Conservation (phyloP, 2,888 invertebrate genomes). For the Empis livida region DNA sequence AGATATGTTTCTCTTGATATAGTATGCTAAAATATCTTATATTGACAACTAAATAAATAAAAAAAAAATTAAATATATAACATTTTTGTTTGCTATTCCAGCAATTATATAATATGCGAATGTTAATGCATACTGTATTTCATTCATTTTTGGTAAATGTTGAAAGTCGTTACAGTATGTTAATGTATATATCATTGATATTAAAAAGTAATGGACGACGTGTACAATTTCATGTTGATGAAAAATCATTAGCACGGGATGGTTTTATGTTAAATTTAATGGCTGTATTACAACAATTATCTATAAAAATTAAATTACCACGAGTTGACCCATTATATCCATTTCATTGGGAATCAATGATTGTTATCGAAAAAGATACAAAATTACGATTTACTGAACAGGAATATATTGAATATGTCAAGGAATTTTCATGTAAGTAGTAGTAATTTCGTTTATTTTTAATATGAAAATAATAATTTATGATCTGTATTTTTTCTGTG, state of each 20-base stretch:
- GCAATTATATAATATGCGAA: conserved; percentile 66
- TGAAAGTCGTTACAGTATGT: conserved; percentile 62
- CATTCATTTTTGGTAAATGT: conserved; percentile 73
- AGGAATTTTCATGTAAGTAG: background rate
- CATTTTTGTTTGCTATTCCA: conserved; percentile 39
- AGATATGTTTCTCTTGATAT: no score
- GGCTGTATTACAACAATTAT: conserved; percentile 78
- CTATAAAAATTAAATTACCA: conserved; percentile 78
- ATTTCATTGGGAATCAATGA: conserved; percentile 63
- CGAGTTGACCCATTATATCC: conserved; percentile 83
- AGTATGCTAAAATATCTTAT: background rate
- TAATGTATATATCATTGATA: conserved; percentile 66
- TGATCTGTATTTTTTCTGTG: conserved; percentile 35
- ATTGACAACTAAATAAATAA: no score
- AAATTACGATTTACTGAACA: conserved; percentile 70
- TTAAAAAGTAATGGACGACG: conserved; percentile 74
- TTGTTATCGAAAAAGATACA: conserved; percentile 66
- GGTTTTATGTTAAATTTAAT: conserved; percentile 93
- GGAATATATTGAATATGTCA: conserved; percentile 47
- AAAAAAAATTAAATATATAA: no score
- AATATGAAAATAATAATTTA: conserved; percentile 6
- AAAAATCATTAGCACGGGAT: conserved; percentile 76
- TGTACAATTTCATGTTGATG: conserved; percentile 82
- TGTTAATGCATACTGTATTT: conserved; percentile 65
- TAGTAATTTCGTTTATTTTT: no score